Evolutionary conservation across 1,140 invertebrate genomes (phyloP).

Genomic region (Lerema accius): DNA sequence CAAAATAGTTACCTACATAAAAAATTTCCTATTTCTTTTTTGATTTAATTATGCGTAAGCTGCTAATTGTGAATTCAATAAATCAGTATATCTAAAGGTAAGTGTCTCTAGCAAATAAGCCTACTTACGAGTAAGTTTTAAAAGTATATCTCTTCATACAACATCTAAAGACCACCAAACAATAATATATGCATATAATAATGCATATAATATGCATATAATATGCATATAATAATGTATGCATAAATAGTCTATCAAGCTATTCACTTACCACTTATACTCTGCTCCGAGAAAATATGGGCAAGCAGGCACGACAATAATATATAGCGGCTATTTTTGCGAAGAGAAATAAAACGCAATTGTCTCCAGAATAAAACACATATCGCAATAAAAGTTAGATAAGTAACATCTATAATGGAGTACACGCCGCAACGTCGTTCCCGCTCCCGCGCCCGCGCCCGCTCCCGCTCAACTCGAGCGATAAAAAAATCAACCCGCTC

Average conservation of each 20-base stretch:
- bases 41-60: too few species aligned
- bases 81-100: too few species aligned
- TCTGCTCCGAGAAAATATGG: background rate
- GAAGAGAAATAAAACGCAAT: conserved; percentile 18
- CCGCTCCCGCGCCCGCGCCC: conserved; percentile 21
- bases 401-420: conserved; percentile 21
- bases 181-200: too few species aligned
- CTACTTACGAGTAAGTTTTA: too few species aligned
- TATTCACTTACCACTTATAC: background rate
- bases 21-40: too few species aligned
- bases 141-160: too few species aligned
- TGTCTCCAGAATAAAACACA: conserved; percentile 20
- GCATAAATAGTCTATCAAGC: background rate
- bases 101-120: too few species aligned
- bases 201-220: too few species aligned
- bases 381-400: conserved; percentile 25
- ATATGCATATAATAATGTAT: too few species aligned
- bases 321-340: conserved; percentile 1
- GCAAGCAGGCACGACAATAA: background rate
- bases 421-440: conserved; percentile 10
- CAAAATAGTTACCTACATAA: too few species aligned
- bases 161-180: too few species aligned
- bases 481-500: conserved; percentile 61
- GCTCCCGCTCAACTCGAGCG: conserved; percentile 45
- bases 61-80: too few species aligned